Base-by-base conservation (phyloP, 2,797 vertebrate species). In the Sparus aurata region DNA sequence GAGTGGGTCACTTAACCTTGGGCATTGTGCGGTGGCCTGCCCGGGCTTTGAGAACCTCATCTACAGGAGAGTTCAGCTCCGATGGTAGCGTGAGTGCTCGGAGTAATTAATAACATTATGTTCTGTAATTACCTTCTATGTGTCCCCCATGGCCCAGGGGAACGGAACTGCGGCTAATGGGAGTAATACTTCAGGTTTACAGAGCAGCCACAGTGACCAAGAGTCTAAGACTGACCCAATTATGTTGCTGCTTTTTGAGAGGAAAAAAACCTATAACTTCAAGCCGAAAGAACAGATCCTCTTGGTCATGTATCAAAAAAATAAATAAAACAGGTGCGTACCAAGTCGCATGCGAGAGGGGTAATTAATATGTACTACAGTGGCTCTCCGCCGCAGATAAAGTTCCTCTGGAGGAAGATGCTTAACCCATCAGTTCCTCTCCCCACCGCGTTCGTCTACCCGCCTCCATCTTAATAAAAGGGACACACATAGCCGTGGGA, bases 61-160 rank as follows among this genome's bases (percentile, higher is more conserved):
- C 87, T 87, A 64, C 80, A 34, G 46, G 59, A 69, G 76, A 75
- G 83, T 88, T 85, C 79, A 84, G 79, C 84, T 85, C 79, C 80
- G 77, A 77, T 4, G 5, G 67, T 68, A 81, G 86, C 78, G 68
- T 12, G 77, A 89, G 85, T 73, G 83, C 83, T 83, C 61, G 2
- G 72, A 83, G 91, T 94, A 94, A 95, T 95, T 94, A 94, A 93
- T 94, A 93, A 92, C 91, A 93, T 94, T 93, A 92, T 94, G 92
- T 83, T 92, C 84, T 89, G 90, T 95, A 94, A 94, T 94, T 94
- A 94, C 92, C 91, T 90, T 89, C 91, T 82, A 83, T 92, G 90
- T 91, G 91, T 92, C 85, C 85, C 69, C 77, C 59, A 73, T 70
- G 77, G 79, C 92, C 87, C 88, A 54, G 25, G 92, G 91, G 92